Conservation (phyloP, 2,888 invertebrate genomes). For the Napeogenes inachia region DNA sequence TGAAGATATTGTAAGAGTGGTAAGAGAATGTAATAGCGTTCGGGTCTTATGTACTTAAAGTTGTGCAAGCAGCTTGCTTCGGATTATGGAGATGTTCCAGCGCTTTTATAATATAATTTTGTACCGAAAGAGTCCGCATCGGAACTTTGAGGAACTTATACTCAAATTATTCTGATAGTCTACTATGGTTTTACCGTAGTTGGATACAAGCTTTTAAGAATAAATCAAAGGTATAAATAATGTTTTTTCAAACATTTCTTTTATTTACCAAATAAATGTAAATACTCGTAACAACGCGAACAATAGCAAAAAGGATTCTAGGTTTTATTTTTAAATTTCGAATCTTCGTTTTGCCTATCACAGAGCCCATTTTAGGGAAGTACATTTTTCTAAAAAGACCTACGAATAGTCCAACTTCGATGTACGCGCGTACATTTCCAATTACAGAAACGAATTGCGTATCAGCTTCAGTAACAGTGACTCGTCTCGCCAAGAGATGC, state of each 20-base stretch:
- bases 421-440: conserved; percentile 2
- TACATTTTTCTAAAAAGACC: conserved; percentile 6
- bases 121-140: conserved; percentile 20
- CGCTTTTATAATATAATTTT: conserved; percentile 23
- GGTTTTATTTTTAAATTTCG: background rate
- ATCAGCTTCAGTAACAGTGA: conserved; percentile 1
- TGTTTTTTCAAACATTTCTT: no score
- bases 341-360: conserved; percentile 1
- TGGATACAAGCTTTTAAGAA: no score
- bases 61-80: conserved; percentile 17
- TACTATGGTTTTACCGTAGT: background rate
- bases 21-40: conserved; percentile 21
- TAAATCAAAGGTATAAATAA: no score
- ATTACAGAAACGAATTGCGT: conserved; percentile 7
- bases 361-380: conserved; percentile 1
- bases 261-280: no score
- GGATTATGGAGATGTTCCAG: conserved; percentile 28
- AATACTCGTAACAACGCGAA: no score
- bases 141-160: conserved; percentile 24
- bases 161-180: conserved; percentile 6
- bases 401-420: conserved; percentile 1
- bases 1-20: conserved; percentile 15
- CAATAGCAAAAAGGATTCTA: no score
- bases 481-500: background rate
- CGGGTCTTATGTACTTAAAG: conserved; percentile 26